Percentiles rank a stretch among this genome's conserved stretches.
These are phyloP conservation scores for Gymnopithys bicolor DNA, from an alignment of 2,797 vertebrate species.

Conservation along the genomic window DNA sequence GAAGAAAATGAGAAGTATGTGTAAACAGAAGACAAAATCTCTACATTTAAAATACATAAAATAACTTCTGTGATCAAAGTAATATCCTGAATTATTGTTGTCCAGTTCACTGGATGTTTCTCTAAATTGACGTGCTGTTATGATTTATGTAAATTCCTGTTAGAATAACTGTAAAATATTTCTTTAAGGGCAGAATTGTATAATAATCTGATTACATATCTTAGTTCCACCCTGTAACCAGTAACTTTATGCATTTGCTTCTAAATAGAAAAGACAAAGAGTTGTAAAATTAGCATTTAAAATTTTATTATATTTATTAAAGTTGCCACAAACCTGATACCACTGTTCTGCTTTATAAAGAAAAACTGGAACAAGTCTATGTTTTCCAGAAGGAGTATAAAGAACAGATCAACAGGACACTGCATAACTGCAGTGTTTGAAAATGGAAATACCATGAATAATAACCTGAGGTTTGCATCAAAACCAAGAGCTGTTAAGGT, in stretches of 20 bases:
- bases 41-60: neutral
- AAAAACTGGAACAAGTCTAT: neutral
- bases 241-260: conserved; percentile 2
- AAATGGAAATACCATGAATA: neutral
- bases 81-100: neutral
- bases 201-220: conserved; percentile 22
- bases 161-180: conserved; percentile 12
- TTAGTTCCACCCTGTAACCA: neutral
- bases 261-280: neutral
- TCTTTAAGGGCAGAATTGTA: neutral
- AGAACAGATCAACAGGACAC: neutral
- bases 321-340: neutral
- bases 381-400: neutral
- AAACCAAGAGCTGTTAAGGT: neutral
- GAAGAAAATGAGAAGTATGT: neutral
- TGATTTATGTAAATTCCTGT: neutral
- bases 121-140: neutral
- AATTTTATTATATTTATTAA: neutral
- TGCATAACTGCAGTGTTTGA: neutral
- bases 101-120: neutral
- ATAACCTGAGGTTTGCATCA: neutral
- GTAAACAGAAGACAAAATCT: neutral
- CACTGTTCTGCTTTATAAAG: neutral
- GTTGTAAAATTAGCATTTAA: neutral
- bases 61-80: neutral